phyloP scores from a whole-genome alignment of 2,888 invertebrate species.

The Ormyrus pomaceus region DNA sequence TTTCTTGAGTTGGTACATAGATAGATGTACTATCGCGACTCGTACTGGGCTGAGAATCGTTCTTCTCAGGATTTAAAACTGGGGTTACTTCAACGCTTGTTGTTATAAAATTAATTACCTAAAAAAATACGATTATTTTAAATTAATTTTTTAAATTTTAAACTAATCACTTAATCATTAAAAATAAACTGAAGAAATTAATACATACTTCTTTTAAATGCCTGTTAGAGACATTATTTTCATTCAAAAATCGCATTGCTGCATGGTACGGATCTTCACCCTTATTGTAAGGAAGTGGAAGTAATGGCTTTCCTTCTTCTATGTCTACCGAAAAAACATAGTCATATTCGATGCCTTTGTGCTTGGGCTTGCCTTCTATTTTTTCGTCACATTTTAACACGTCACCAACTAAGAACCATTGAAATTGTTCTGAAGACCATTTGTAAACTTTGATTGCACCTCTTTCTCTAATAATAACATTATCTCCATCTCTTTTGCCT shows the following conservation, averaged over 20 bases:
- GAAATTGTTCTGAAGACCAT: constrained; percentile 81
- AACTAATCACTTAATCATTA: neutral
- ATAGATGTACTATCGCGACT: neutral
- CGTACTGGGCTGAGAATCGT: constrained; percentile 60
- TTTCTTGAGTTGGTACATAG: neutral
- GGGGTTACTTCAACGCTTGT: constrained; percentile 80
- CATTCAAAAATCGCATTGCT: constrained; percentile 92
- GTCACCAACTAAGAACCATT: constrained; percentile 93
- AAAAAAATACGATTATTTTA: constrained; percentile 56
- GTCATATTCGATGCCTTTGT: constrained; percentile 94
- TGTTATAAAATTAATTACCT: constrained; percentile 94
- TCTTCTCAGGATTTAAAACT: constrained; percentile 59
- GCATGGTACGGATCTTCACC: constrained; percentile 94
- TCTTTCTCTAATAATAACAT: constrained; percentile 87
- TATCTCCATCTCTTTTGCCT: constrained; percentile 89
- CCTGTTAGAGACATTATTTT: constrained; percentile 87
- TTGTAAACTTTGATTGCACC: constrained; percentile 86
- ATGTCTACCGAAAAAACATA: constrained; percentile 96
- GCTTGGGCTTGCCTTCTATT: constrained; percentile 84
- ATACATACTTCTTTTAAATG: constrained; percentile 84
- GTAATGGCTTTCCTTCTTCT: constrained; percentile 90
- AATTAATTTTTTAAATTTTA: neutral
- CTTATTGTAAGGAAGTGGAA: constrained; percentile 94
- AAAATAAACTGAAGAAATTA: neutral
- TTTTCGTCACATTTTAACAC: constrained; percentile 83